Conservation (phyloP, 2,113 vertebrate genomes). For the Pseudorectes ferrugineus region DNA sequence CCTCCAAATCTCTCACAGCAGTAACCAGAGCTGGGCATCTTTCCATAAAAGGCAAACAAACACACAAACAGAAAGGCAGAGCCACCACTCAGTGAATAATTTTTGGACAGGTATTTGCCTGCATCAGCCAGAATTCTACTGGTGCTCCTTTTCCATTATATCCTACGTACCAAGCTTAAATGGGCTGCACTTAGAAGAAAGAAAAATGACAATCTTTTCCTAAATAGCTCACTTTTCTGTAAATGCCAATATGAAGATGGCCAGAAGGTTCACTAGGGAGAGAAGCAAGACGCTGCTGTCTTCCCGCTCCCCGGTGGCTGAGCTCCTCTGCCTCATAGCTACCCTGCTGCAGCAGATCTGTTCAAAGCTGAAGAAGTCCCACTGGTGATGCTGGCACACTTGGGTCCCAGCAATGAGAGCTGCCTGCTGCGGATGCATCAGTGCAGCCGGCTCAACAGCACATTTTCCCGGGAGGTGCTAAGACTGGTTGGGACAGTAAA, state of each 20-base stretch:
- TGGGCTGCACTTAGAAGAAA: not conserved
- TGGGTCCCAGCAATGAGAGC: not conserved
- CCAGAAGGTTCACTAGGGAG: not conserved
- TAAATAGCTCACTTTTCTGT: not conserved
- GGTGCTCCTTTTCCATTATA: not conserved
- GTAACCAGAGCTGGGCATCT: not conserved
- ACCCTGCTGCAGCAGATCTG: conserved; percentile 18
- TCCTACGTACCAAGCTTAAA: not conserved
- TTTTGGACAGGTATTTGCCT: not conserved
- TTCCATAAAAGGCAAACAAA: not conserved
- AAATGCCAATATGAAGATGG: not conserved
- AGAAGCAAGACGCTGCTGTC: not conserved
- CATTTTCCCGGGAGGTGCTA: conserved; percentile 28
- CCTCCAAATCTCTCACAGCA: not conserved
- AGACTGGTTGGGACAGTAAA: conserved; percentile 69
- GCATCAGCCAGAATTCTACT: not conserved
- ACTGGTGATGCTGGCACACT: not conserved
- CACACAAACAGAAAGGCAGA: not conserved
- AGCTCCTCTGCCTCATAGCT: conserved; percentile 10
- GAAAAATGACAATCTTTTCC: not conserved
- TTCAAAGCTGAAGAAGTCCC: conserved; percentile 51
- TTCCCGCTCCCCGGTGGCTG: not conserved
- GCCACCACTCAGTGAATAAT: not conserved
- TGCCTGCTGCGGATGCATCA: conserved; percentile 10
- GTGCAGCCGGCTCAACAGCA: not conserved